phyloP scores from a whole-genome alignment of 2,888 invertebrate genomes.

The Nomada flava region DNA sequence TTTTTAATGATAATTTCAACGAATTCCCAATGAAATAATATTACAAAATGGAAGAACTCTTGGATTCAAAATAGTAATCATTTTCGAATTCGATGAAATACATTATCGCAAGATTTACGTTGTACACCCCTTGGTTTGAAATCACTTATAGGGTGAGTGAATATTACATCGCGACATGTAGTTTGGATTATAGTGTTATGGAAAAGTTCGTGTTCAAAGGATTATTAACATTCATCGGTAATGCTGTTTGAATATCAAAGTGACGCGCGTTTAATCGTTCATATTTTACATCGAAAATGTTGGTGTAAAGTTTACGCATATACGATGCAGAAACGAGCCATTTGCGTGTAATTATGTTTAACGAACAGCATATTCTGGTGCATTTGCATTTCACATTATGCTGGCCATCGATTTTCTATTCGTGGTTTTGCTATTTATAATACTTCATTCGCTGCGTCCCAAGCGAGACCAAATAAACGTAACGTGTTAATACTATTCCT shows the following conservation, averaged over 20 bases:
- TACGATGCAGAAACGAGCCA: background rate
- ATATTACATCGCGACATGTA: background rate
- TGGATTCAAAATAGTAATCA: too few species aligned
- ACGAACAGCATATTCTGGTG: constrained; percentile 3
- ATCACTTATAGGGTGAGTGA: background rate
- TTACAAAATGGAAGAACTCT: too few species aligned
- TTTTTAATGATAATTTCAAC: too few species aligned
- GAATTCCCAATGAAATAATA: too few species aligned
- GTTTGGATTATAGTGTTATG: background rate
- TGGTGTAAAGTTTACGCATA: background rate
- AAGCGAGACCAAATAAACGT: background rate
- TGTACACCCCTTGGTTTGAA: background rate
- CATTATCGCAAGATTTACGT: background rate
- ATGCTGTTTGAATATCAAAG: background rate
- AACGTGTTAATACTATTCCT: too few species aligned
- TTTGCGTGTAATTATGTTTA: constrained; percentile 23
- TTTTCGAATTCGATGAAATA: too few species aligned
- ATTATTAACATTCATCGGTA: background rate
- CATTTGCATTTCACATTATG: background rate
- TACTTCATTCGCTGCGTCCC: background rate
- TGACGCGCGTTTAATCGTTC: background rate
- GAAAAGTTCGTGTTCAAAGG: background rate
- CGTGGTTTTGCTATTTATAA: background rate
- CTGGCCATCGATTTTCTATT: background rate
- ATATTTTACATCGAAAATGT: background rate